Conservation (phyloP, 2,888 invertebrate species). For the Icerya purchasi region DNA sequence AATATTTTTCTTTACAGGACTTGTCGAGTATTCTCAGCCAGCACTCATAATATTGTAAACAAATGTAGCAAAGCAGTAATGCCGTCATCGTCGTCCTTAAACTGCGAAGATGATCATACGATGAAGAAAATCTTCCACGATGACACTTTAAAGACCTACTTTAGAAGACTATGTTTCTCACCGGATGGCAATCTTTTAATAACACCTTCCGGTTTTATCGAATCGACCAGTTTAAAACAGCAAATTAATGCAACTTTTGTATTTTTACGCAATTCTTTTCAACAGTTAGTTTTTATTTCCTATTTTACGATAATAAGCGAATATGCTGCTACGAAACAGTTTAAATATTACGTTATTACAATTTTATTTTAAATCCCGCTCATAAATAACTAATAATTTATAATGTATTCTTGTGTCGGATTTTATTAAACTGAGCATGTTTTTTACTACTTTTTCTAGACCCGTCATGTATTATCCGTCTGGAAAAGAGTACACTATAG, state of each 20-base stretch:
- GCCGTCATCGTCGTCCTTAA: conserved; percentile 6
- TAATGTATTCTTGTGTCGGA: no score
- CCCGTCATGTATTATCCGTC: conserved; percentile 61
- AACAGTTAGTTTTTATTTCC: conserved; percentile 23
- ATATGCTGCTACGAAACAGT: neutral
- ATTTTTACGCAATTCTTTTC: conserved; percentile 31
- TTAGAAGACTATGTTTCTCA: conserved; percentile 67
- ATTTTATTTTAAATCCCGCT: no score
- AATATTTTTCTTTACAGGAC: conserved; percentile 17
- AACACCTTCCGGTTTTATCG: conserved; percentile 73
- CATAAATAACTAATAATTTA: no score
- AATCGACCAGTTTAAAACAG: conserved; percentile 33
- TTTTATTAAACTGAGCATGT: no score
- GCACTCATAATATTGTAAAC: conserved; percentile 37
- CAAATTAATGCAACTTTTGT: conserved; percentile 35
- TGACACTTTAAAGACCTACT: conserved; percentile 84
- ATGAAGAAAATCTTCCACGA: conserved; percentile 54
- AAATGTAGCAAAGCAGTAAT: conserved; percentile 19
- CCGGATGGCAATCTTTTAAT: conserved; percentile 78
- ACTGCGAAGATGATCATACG: conserved; percentile 2
- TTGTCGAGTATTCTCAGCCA: conserved; percentile 18
- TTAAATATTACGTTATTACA: neutral
- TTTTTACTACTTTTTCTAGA: no score
- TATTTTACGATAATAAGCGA: conserved; percentile 1
- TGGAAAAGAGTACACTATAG: conserved; percentile 58